Base-by-base conservation (phyloP, 2,888 invertebrate species). In the Chloroclysta siterata region DNA sequence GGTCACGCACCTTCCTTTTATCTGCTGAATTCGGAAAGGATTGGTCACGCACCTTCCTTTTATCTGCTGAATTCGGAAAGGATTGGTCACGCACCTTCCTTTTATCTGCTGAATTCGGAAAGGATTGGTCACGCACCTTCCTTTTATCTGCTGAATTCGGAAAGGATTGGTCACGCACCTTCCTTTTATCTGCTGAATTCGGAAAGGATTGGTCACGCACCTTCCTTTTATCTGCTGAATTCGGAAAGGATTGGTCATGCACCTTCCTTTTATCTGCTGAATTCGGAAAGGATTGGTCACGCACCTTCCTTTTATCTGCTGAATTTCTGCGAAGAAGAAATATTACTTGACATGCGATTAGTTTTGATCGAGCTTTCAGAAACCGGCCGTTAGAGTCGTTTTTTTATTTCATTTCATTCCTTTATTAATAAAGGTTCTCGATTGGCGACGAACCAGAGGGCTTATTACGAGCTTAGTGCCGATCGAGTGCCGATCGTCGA, bases 11-110 rank as follows among this genome's bases (percentile, higher is more conserved):
- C 10, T 17, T 44, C 44, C 44, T 14, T 44, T 44, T 44, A 5
- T n/a, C n/a, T n/a, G n/a, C n/a, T n/a, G 17, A 46, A 46, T 46
- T 46, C 8, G 46, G 1, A 46, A 46, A 17, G 46, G 46, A 46
- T 46, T 46, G 17, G 46, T 46, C 46, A 46, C 46, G 46, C 17
- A 46, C 17, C 10, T 17, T 44, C 44, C 44, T 14, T 44, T 44
- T 44, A 5, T n/a, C n/a, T n/a, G n/a, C n/a, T n/a, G 15, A 44
- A 44, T 44, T 44, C 8, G 44, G 0, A 44, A 44, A 17, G 44
- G 44, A 44, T 44, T 44, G 15, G 44, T 44, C 44, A 44, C 44
- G 44, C 17, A 44, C 15, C 8, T 17, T 42, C 42, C 42, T 14
- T 42, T 42, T 42, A 5, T n/a, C n/a, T n/a, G n/a, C n/a, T n/a